Base-by-base conservation (phyloP, 2,888 invertebrate genomes). In the Nysson spinosus region DNA sequence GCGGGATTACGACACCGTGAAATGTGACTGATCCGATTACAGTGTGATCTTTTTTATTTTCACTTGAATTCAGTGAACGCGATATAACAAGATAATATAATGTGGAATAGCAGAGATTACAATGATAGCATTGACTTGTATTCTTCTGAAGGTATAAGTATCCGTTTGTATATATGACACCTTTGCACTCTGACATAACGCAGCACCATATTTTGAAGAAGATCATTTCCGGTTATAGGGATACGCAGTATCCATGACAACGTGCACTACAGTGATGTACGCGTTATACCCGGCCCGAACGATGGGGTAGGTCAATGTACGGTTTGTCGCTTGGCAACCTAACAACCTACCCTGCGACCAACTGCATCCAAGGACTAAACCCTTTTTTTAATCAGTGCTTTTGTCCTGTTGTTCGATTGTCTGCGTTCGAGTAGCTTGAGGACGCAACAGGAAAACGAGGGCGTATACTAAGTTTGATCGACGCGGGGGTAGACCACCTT, bases 261-360 rank as follows among this genome's bases (percentile, higher is more conserved):
- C 72, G 62, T 60, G 60, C 40, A 52, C 54, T 40, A 66, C 60
- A 56, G 57, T 60, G 57, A 66, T 49, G 61, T 66, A 62, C 65
- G 30, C 46, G 55, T 69, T 72, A 47, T 39, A 61, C 61, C 26
- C 46, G 40, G 39, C 24, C 50, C 47, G 64, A 73, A 77, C 67
- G 72, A 75, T 71, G 76, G 75, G 80, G 75, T 75, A 79, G 81
- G 81, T 81, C 80, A 81, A 78, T 73, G 81, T 65, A 79, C 77
- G 78, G 70, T 79, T 79, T 75, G 80, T 81, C 81, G 80, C 80
- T 72, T 78, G 79, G 81, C 80, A 81, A 80, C 80, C 78, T 75
- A 81, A 81, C 80, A 80, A 76, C 73, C 78, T 79, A 75, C 75
- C 76, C 72, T 20, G 71, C 66, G 49, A 73, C 66, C 73, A 65